phyloP scores from a whole-genome alignment of 2,888 invertebrate genomes.

The Thecocarcelia acutangulata region DNA sequence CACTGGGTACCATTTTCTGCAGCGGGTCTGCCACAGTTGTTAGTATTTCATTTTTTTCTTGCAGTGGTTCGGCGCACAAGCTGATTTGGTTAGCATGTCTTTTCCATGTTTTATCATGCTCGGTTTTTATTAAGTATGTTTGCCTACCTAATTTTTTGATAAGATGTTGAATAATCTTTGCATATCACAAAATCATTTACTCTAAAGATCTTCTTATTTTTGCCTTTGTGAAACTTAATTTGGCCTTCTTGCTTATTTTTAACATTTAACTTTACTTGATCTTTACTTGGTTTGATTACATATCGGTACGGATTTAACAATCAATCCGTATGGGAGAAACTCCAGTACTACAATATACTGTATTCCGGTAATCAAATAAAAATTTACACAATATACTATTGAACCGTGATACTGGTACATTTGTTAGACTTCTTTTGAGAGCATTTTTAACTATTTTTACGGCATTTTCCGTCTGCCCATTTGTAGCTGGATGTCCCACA shows the following conservation, averaged over 20 bases:
- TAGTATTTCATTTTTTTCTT: background rate
- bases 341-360: conserved; percentile 45
- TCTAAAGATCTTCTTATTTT: conserved; percentile 22
- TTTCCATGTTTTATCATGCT: conserved; percentile 19
- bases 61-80: background rate
- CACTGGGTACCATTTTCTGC: conserved; percentile 2
- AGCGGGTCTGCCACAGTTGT: conserved; percentile 25
- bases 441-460: conserved; percentile 67
- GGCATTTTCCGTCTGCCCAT: conserved; percentile 58
- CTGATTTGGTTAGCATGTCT: conserved; percentile 48
- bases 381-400: conserved; percentile 54
- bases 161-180: conserved; percentile 24
- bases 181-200: conserved; percentile 10
- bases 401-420: conserved; percentile 44
- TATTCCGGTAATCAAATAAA: conserved; percentile 66
- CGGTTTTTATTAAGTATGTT: conserved; percentile 31
- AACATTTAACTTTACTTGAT: conserved; percentile 10
- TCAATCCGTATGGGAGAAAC: conserved; percentile 59
- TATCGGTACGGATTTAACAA: conserved; percentile 59
- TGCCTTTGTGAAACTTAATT: conserved; percentile 34
- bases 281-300: background rate
- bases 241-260: conserved; percentile 26
- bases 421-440: conserved; percentile 55
- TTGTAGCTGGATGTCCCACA: too few species aligned
- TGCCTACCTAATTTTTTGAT: conserved; percentile 29